A percentile compares a stretch with the other conserved stretches of the same genome.
Evolutionary conservation across 92 coral and sea anemone genomes (phyloP).

Genomic region (Galaxea fascicularis): DNA sequence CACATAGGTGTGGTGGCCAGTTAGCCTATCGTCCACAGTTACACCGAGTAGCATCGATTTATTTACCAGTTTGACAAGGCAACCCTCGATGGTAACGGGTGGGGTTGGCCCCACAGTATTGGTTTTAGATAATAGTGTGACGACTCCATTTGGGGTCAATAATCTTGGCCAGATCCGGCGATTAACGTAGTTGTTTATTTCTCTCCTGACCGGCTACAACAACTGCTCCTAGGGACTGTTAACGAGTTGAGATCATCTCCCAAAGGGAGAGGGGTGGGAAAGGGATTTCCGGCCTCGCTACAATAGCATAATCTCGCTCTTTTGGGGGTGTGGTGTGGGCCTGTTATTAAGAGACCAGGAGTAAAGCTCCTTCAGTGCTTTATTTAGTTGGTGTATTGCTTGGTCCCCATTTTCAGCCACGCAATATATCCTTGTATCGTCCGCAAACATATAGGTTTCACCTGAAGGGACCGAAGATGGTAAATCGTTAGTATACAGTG

Average conservation of each 20-base stretch:
- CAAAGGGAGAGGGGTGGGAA: no score
- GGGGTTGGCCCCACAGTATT: constrained; percentile 26
- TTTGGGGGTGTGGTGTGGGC: constrained; percentile 50
- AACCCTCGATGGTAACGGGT: constrained; percentile 51
- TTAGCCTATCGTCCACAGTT: no score
- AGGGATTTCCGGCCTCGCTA: no score
- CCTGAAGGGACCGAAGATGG: no score
- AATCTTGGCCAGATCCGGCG: no score
- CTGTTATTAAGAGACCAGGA: constrained; percentile 45
- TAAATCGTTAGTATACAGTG: no score
- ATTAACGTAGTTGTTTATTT: no score
- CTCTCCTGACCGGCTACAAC: no score
- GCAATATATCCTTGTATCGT: not conserved
- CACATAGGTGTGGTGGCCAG: no score
- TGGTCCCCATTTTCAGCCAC: constrained; percentile 22
- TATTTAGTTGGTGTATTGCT: constrained; percentile 30
- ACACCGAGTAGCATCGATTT: constrained; percentile 7
- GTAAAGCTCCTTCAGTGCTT: constrained; percentile 50
- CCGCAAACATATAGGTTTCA: not conserved
- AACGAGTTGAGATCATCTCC: no score
- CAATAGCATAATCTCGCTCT: constrained; percentile 33
- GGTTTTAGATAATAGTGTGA: not conserved
- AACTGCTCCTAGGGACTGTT: no score
- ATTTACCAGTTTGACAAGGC: constrained; percentile 39
- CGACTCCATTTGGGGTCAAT: no score